Conservation (phyloP, 1,140 invertebrate genomes). For the Pollicipes pollicipes region DNA sequence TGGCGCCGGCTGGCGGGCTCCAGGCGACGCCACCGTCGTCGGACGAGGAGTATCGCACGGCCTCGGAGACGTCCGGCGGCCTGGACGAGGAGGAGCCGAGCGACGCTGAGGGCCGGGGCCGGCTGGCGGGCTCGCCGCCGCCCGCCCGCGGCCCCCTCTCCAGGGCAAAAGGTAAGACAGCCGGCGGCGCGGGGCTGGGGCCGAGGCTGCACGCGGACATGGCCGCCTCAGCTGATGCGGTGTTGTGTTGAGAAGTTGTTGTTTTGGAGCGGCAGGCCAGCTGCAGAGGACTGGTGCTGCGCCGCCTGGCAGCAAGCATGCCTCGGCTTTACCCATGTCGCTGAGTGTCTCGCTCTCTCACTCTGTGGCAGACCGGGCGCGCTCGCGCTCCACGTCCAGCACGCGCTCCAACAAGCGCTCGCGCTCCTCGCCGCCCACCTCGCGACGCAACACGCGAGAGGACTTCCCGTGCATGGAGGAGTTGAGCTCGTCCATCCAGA, state of each 20-base stretch:
- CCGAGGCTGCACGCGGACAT: too few species aligned
- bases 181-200: too few species aligned
- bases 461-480: constrained; percentile 13
- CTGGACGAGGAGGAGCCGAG: constrained; percentile 13
- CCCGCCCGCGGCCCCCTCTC: constrained; percentile 48
- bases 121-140: constrained; percentile 51
- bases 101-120: constrained; percentile 16
- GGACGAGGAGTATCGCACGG: constrained; percentile 66
- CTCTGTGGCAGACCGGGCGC: constrained; percentile 14
- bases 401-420: constrained; percentile 38
- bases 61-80: constrained; percentile 32
- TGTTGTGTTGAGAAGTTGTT: too few species aligned
- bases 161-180: constrained; percentile 46
- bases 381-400: constrained; percentile 29
- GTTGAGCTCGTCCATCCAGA: not conserved
- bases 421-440: constrained; percentile 41
- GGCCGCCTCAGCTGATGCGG: too few species aligned
- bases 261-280: too few species aligned
- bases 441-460: constrained; percentile 43
- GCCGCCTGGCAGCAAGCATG: too few species aligned
- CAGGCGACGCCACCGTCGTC: constrained; percentile 40
- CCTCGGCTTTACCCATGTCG: too few species aligned
- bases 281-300: too few species aligned
- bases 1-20: not conserved
- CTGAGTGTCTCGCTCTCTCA: too few species aligned